These are phyloP conservation scores for Hydrolagus colliei DNA, from an alignment of 2,797 vertebrate genomes.

Conservation along the genomic window DNA sequence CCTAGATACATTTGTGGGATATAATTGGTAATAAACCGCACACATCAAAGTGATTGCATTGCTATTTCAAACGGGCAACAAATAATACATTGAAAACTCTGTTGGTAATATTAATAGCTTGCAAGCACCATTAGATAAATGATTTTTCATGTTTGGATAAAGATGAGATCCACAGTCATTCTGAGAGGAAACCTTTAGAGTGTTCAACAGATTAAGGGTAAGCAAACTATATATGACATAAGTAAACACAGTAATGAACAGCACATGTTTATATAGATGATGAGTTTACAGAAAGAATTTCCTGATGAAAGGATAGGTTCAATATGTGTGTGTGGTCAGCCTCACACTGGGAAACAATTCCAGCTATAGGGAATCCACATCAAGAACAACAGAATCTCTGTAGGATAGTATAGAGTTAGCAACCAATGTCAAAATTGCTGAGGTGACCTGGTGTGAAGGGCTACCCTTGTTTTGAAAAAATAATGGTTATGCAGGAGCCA, in stretches of 20 bases:
- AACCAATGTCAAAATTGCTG: background rate
- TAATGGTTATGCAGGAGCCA: too few species aligned
- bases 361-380: background rate
- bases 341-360: background rate
- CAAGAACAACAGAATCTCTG: background rate
- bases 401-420: background rate
- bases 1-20: background rate
- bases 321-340: slow-evolving; percentile 35
- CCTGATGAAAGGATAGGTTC: slow-evolving; percentile 46
- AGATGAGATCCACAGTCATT: slow-evolving; percentile 12
- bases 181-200: slow-evolving; percentile 32
- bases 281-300: slow-evolving; percentile 33
- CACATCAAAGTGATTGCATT: background rate
- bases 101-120: slow-evolving; percentile 4
- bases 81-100: background rate
- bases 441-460: background rate
- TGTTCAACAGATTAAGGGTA: slow-evolving; percentile 35
- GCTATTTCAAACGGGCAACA: background rate
- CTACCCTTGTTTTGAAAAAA: background rate
- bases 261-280: slow-evolving; percentile 47
- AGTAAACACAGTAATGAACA: slow-evolving; percentile 42
- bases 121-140: slow-evolving; percentile 21
- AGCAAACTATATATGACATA: slow-evolving; percentile 35
- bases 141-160: slow-evolving; percentile 28
- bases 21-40: background rate